Conservation (phyloP, 2,113 vertebrate genomes). For the Caracal caracal region DNA sequence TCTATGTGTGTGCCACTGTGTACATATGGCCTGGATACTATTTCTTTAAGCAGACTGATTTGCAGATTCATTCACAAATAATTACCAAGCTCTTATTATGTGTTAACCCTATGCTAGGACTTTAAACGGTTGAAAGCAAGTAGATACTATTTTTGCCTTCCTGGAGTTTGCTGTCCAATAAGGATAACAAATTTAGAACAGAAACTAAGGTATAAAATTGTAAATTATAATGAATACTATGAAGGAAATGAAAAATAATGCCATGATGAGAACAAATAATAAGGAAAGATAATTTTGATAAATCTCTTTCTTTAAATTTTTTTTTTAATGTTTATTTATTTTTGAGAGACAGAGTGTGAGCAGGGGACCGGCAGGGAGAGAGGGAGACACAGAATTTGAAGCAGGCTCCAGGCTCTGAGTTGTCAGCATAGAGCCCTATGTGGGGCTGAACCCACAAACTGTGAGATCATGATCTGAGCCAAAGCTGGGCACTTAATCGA, state of each 20-base stretch:
- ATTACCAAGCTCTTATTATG: neutral
- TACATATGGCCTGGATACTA: neutral
- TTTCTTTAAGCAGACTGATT: neutral
- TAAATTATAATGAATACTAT: conserved; percentile 4
- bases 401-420: no score
- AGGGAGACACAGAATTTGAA: no score
- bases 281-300: neutral
- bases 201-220: neutral
- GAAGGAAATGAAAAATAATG: neutral
- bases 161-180: neutral
- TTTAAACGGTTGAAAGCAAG: neutral
- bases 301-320: no score
- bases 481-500: no score
- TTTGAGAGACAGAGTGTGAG: no score
- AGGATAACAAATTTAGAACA: neutral
- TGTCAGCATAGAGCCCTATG: no score
- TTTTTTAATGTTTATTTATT: no score
- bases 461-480: no score
- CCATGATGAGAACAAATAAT: neutral
- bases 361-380: no score
- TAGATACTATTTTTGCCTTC: neutral
- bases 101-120: neutral
- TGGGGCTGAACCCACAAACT: no score
- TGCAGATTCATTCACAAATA: conserved; percentile 9
- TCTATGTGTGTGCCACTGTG: neutral